A percentile compares a stretch with the other conserved stretches of the same genome.
Conservation (phyloP, 2,888 invertebrate species). For the Ichneumon xanthorius region DNA sequence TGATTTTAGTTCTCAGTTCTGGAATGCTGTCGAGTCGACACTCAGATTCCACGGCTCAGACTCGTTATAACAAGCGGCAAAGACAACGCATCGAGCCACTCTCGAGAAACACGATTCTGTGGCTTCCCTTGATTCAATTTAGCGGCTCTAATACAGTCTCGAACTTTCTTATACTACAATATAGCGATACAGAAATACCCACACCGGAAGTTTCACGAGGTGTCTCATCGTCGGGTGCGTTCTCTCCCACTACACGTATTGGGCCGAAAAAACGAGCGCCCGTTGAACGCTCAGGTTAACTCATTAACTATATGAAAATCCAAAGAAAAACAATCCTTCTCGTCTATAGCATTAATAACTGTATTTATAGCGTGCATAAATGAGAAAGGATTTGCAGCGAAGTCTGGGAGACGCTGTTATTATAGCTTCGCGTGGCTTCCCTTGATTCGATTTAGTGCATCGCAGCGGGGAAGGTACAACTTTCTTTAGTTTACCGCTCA, state of each 20-base stretch:
- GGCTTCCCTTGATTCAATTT: slow-evolving; percentile 51
- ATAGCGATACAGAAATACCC: neutral
- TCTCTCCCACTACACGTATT: slow-evolving; percentile 35
- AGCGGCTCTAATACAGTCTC: slow-evolving; percentile 29
- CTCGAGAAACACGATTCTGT: slow-evolving; percentile 19
- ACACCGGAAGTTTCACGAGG: neutral
- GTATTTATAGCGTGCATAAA: neutral
- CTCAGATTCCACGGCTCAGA: neutral
- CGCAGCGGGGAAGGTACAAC: slow-evolving; percentile 19
- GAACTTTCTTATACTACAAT: slow-evolving; percentile 20
- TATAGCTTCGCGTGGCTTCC: slow-evolving; percentile 38
- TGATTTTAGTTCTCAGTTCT: slow-evolving; percentile 11
- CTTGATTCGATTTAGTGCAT: slow-evolving; percentile 55
- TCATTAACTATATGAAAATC: no score
- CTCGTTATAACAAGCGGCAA: neutral
- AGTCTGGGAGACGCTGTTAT: neutral
- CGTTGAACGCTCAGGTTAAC: neutral
- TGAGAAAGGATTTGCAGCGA: neutral
- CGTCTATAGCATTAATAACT: neutral
- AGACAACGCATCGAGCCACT: neutral
- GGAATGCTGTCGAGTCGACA: neutral
- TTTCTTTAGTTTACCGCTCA: slow-evolving; percentile 34
- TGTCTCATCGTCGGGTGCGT: neutral
- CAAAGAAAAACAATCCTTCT: neutral
- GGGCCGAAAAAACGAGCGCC: slow-evolving; percentile 13